Evolutionary conservation across 2,113 vertebrate genomes (phyloP), one percentile per base, ranked within the genome.

Genomic region (Gavialis gangeticus): DNA sequence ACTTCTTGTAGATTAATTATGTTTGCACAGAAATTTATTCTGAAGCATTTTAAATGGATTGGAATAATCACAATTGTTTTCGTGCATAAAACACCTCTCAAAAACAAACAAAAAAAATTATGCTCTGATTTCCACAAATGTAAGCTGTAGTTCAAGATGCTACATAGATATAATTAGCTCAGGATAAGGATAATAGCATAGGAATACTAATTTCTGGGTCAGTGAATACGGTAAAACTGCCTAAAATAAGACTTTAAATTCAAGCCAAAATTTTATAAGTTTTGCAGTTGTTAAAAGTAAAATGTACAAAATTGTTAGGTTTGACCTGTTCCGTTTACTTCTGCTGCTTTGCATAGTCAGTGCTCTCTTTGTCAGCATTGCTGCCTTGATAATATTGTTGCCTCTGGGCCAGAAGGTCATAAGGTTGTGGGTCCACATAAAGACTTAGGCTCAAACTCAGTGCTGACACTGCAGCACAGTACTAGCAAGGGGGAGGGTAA

Each of bases 171-270:
- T 10, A 5, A 92, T 92, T 95, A 80, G 91, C 93, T 94, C 92
- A 88, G 69, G 77, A 79, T 95, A 82, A 94, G 91, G 85, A 64
- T 92, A 96, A 97, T 95, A 92, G 85, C 92, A 94, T 96, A 91
- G 96, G 96, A 66, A 80, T 60, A 10, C 75, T 96, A 93, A 59
- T 93, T 85, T 84, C 66, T 71, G 94, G 94, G 94, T 97, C 96
- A 97, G 63, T 67, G 94, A 95, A 71, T 91, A 95, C 89, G 92
- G 59, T 94, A 97, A 96, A 97, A 92, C 91, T 89, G 92, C 92
- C 95, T 94, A 87, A 92, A 95, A 94, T 92, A 90, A 94, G 30
- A 78, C 82, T 89, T 13, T 1, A 82, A 83, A 89, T 91, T 67
- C 10, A 75, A 88, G 69, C 87, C 64, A 66, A 82, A 84, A 83